phyloP scores from a whole-genome alignment of 2,888 invertebrate genomes.

The Antitype chi region DNA sequence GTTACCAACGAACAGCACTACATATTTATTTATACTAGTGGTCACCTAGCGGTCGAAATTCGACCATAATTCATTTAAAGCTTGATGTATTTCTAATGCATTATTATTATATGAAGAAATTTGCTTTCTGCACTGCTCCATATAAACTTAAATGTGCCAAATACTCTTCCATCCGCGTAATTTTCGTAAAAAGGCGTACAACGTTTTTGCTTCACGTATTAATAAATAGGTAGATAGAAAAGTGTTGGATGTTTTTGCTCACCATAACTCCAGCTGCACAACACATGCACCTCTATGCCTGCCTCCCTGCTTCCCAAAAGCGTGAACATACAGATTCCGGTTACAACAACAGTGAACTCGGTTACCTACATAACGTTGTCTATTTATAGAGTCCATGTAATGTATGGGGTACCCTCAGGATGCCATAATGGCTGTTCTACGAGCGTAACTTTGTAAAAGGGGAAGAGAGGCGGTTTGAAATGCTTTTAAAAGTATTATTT shows the following conservation, averaged over 20 bases:
- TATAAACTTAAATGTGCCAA: too few species aligned
- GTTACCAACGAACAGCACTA: too few species aligned
- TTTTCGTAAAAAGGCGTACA: too few species aligned
- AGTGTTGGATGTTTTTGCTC: neutral
- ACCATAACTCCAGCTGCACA: neutral
- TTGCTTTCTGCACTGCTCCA: too few species aligned
- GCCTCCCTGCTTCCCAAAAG: slow-evolving; percentile 20
- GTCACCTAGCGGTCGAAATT: too few species aligned
- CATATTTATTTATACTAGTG: neutral
- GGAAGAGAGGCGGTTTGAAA: neutral
- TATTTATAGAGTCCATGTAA: slow-evolving; percentile 24
- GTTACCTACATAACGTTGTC: slow-evolving; percentile 41
- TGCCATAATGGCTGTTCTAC: slow-evolving; percentile 8
- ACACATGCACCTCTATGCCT: slow-evolving; percentile 5
- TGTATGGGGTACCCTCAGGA: slow-evolving; percentile 40
- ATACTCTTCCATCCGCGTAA: too few species aligned
- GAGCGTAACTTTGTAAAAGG: neutral
- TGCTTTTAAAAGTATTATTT: neutral
- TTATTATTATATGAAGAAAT: too few species aligned
- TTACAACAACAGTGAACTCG: slow-evolving; percentile 46
- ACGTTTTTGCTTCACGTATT: too few species aligned
- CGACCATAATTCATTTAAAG: too few species aligned
- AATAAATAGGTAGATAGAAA: neutral
- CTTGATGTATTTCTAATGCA: too few species aligned
- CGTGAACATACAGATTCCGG: slow-evolving; percentile 36